Conservation (phyloP, 2,113 vertebrate species). For the Pseudorhombus dupliciocellatus region DNA sequence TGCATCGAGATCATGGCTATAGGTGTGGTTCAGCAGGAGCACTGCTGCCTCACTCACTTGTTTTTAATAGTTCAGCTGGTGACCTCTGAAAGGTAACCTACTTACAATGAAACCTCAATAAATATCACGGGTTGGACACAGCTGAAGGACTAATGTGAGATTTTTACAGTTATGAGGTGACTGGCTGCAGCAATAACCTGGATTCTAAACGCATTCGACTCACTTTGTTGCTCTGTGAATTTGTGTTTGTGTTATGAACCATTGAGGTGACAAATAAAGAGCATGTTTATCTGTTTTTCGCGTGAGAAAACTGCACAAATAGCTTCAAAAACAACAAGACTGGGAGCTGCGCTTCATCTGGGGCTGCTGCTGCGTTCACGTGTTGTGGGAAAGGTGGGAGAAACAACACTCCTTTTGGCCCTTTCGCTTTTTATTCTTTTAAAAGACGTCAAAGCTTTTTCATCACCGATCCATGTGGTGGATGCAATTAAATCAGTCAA, state of each 20-base stretch:
- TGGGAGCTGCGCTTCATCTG: constrained; percentile 26
- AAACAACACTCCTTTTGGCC: not conserved
- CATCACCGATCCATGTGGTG: not conserved
- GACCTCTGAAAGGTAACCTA: not conserved
- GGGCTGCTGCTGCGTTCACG: constrained; percentile 47
- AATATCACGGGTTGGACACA: not conserved
- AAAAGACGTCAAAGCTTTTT: not conserved
- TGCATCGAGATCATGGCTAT: constrained; percentile 1
- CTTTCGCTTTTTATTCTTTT: not conserved
- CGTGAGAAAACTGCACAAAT: constrained; percentile 24
- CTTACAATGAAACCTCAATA: not conserved
- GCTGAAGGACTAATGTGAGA: not conserved
- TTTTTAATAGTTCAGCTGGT: not conserved
- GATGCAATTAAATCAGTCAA: not conserved
- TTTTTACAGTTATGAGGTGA: not conserved
- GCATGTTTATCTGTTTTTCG: not conserved
- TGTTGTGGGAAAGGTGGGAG: constrained; percentile 10
- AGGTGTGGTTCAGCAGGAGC: not conserved
- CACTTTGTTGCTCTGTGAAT: not conserved
- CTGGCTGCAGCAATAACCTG: not conserved
- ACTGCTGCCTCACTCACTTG: not conserved
- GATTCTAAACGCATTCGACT: not conserved
- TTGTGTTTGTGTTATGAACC: constrained; percentile 2
- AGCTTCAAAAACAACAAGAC: constrained; percentile 27
- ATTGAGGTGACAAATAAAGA: not conserved